A percentile compares a stretch with the other conserved stretches of the same genome.
These are phyloP conservation scores for Acrocephalus arundinaceus DNA, from an alignment of 2,113 vertebrate species.

Conservation along the genomic window DNA sequence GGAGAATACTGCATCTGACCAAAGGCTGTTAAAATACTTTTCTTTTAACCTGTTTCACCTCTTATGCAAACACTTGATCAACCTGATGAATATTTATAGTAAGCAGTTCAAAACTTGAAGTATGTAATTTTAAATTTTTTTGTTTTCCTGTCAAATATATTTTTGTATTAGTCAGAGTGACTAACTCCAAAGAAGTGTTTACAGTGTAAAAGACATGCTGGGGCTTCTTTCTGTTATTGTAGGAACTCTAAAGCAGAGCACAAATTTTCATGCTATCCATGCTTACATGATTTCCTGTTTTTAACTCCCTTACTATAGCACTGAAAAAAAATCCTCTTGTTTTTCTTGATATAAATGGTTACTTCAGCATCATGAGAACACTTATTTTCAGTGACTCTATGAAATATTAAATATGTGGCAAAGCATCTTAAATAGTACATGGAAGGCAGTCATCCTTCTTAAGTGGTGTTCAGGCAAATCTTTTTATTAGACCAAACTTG, in stretches of 20 bases:
- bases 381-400: background rate
- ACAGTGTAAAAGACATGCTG: background rate
- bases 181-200: background rate
- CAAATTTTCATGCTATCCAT: background rate
- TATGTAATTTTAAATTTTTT: background rate
- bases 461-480: background rate
- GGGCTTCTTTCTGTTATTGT: background rate
- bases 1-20: background rate
- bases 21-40: background rate
- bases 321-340: background rate
- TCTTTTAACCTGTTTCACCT: background rate
- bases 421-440: background rate
- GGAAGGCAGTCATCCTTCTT: background rate
- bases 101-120: background rate
- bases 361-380: background rate
- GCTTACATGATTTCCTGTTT: background rate
- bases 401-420: background rate
- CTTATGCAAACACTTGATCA: background rate
- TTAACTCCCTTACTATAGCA: background rate
- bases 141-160: background rate
- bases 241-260: background rate
- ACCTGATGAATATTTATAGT: background rate
- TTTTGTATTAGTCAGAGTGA: background rate
- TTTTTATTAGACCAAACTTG: background rate
- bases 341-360: background rate